phyloP scores from a whole-genome alignment of 2,797 vertebrate species.

The Orientallactaga sibirica region DNA sequence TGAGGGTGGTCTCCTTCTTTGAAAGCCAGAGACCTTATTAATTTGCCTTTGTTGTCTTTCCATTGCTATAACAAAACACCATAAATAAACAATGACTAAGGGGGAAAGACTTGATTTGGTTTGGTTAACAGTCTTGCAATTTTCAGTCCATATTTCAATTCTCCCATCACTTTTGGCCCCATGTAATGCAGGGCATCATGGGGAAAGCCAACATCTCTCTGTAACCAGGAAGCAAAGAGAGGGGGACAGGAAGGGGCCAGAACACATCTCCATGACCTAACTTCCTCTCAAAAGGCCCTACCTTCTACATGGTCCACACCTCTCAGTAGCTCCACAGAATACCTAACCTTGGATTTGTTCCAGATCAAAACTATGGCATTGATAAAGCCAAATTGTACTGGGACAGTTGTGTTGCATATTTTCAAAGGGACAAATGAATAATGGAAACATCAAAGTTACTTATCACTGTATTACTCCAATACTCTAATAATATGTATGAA shows the following conservation, averaged over 20 bases:
- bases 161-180: neutral
- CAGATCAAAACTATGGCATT: neutral
- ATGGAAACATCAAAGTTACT: neutral
- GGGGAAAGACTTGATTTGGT: neutral
- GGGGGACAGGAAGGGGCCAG: too few species aligned
- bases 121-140: neutral
- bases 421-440: neutral
- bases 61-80: neutral
- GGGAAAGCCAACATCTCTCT: neutral
- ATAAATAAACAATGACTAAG: neutral
- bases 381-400: neutral
- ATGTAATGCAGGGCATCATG: neutral
- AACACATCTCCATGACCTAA: neutral
- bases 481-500: neutral
- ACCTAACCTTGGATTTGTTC: neutral
- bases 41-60: neutral
- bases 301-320: neutral
- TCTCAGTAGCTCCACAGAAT: neutral
- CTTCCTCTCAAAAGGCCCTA: too few species aligned
- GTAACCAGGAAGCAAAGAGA: neutral
- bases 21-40: neutral
- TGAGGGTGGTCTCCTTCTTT: neutral
- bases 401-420: neutral
- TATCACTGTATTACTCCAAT: neutral
- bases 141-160: neutral